These are phyloP conservation scores for Magallana angulata DNA, from an alignment of 1,140 invertebrate genomes.

Conservation along the genomic window DNA sequence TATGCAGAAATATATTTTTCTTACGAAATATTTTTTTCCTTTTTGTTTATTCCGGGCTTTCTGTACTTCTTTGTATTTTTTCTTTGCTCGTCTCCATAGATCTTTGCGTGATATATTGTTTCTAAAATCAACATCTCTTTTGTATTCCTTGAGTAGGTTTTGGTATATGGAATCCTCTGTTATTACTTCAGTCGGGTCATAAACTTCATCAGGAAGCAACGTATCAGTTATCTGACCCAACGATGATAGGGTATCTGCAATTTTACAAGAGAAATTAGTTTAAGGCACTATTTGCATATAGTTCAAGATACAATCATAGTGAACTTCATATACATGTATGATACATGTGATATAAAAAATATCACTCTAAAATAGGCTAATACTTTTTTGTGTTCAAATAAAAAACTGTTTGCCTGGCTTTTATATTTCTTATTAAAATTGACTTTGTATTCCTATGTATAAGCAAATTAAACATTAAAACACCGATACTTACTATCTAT, in stretches of 20 bases:
- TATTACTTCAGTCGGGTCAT: not conserved
- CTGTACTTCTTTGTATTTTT: not conserved
- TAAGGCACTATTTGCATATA: too few species aligned
- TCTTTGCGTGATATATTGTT: not conserved
- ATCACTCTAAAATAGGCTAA: too few species aligned
- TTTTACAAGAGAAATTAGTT: not conserved
- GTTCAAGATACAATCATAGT: too few species aligned
- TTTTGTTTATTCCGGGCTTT: not conserved
- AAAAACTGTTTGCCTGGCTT: too few species aligned
- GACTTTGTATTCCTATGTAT: too few species aligned
- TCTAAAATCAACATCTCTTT: not conserved
- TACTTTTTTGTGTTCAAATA: too few species aligned
- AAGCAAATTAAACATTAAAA: too few species aligned
- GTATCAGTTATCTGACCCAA: not conserved
- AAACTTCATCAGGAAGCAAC: not conserved
- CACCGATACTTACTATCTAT: not conserved
- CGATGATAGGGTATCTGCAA: slow-evolving; percentile 5
- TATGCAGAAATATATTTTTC: not conserved
- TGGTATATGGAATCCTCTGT: slow-evolving; percentile 27
- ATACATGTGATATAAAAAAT: too few species aligned
- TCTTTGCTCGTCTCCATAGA: not conserved
- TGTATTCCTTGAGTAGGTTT: not conserved
- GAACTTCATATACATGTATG: too few species aligned
- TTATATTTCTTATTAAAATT: too few species aligned
- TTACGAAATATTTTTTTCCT: not conserved